phyloP scores from a whole-genome alignment of 2,113 vertebrate genomes.

The Amphiprion ocellaris region DNA sequence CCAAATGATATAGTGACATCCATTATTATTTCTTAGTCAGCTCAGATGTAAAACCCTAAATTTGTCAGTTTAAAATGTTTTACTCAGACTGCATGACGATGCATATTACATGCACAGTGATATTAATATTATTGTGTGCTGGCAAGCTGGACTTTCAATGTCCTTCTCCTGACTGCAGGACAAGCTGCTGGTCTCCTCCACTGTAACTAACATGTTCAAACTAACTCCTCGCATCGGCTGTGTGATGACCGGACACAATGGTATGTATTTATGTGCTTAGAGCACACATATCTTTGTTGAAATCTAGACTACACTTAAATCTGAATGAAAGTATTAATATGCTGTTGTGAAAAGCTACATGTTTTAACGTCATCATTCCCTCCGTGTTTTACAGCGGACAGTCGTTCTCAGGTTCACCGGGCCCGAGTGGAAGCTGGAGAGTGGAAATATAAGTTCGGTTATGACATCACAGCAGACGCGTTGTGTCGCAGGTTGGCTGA shows the following conservation, averaged over 20 bases:
- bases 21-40: no score
- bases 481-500: slow-evolving; percentile 85
- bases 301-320: no score
- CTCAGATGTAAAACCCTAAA: no score
- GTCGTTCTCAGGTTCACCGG: slow-evolving; percentile 87
- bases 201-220: slow-evolving; percentile 84
- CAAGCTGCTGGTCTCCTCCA: slow-evolving; percentile 85
- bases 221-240: slow-evolving; percentile 85
- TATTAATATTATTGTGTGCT: neutral
- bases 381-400: slow-evolving; percentile 77
- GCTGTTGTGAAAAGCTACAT: neutral
- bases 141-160: neutral
- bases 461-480: slow-evolving; percentile 84
- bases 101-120: neutral
- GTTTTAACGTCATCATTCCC: neutral
- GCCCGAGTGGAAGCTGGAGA: slow-evolving; percentile 84
- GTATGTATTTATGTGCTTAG: slow-evolving; percentile 49
- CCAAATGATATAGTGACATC: no score
- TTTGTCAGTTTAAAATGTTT: no score
- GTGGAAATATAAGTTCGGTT: slow-evolving; percentile 88
- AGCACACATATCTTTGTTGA: no score
- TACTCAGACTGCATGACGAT: no score
- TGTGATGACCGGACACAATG: slow-evolving; percentile 86
- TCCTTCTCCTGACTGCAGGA: slow-evolving; percentile 70
- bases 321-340: no score